Percentiles rank a stretch among this genome's conserved stretches.
These are phyloP conservation scores for Caenorhabditis doughertyi DNA, from an alignment of 2,888 invertebrate genomes.

Conservation along the genomic window DNA sequence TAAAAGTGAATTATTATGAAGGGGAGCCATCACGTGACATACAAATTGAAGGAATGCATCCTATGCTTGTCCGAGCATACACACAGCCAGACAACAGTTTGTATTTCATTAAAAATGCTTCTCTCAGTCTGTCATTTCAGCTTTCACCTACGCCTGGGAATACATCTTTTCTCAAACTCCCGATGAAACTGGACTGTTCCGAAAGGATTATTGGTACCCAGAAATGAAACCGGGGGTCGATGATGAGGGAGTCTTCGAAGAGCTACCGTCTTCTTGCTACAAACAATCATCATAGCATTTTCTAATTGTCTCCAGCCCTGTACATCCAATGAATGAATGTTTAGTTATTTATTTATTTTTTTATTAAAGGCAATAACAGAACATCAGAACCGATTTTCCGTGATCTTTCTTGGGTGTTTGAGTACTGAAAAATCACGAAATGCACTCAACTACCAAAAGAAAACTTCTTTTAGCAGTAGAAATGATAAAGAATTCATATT, in stretches of 20 bases:
- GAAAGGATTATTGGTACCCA: slow-evolving; percentile 63
- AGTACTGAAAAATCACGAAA: slow-evolving; percentile 28
- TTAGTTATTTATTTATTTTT: background rate
- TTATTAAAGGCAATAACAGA: slow-evolving; percentile 48
- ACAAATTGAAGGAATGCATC: slow-evolving; percentile 57
- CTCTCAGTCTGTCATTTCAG: slow-evolving; percentile 19
- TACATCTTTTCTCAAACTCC: slow-evolving; percentile 54
- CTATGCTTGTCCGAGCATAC: slow-evolving; percentile 56
- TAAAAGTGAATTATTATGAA: slow-evolving; percentile 63
- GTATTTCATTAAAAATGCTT: background rate
- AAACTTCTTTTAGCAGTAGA: slow-evolving; percentile 13
- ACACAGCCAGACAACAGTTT: slow-evolving; percentile 36
- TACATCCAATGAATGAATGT: slow-evolving; percentile 34
- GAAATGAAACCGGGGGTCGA: slow-evolving; percentile 56
- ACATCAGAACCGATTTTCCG: slow-evolving; percentile 9
- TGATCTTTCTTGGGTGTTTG: slow-evolving; percentile 29
- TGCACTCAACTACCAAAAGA: slow-evolving; percentile 23
- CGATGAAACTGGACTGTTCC: slow-evolving; percentile 52
- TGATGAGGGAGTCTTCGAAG: slow-evolving; percentile 54
- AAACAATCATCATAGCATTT: slow-evolving; percentile 16
- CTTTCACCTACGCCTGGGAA: slow-evolving; percentile 60
- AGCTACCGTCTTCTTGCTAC: slow-evolving; percentile 52
- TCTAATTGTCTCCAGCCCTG: background rate
- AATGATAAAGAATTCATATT: slow-evolving; percentile 57
- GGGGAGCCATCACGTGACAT: slow-evolving; percentile 55